Evolutionary conservation across 2,888 invertebrate genomes (phyloP).

Genomic region (Elmis aenea): DNA sequence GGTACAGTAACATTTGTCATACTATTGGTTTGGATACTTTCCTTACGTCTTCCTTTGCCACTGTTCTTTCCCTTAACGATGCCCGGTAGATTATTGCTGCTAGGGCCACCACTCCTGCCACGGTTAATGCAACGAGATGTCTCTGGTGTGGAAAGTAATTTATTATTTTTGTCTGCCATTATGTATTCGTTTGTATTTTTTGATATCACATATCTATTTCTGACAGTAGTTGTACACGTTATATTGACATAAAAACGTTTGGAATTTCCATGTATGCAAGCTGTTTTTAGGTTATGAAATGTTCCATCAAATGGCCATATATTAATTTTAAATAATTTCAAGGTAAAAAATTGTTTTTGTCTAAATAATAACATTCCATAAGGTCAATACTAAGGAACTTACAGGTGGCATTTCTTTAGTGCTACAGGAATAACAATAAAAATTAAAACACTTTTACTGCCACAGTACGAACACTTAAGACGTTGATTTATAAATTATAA

Average conservation of each 20-base stretch:
- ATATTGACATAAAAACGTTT: too few relatives aligned
- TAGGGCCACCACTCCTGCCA: too few relatives aligned
- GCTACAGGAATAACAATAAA: neutral
- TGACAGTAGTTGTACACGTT: too few relatives aligned
- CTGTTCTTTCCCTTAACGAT: conserved; percentile 9
- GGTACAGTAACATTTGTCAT: neutral
- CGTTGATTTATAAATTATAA: too few relatives aligned
- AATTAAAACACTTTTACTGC: too few relatives aligned
- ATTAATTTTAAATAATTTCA: conserved; percentile 2
- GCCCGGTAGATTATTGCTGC: too few relatives aligned
- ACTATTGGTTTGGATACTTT: conserved; percentile 21
- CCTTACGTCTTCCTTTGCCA: conserved; percentile 14
- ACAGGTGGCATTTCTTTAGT: conserved; percentile 3
- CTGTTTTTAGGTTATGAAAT: conserved; percentile 6
- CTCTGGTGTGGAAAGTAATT: neutral
- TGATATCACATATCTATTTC: neutral
- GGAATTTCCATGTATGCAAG: conserved; percentile 1
- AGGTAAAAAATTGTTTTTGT: conserved; percentile 4
- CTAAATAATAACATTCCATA: conserved; percentile 5
- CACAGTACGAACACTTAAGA: too few relatives aligned
- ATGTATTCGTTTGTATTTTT: neutral
- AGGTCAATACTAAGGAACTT: neutral
- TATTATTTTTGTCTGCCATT: neutral
- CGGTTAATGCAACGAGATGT: too few relatives aligned
- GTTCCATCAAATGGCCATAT: neutral